Conservation (phyloP, 2,888 invertebrate species). For the Rhagophthalmus giganteus region DNA sequence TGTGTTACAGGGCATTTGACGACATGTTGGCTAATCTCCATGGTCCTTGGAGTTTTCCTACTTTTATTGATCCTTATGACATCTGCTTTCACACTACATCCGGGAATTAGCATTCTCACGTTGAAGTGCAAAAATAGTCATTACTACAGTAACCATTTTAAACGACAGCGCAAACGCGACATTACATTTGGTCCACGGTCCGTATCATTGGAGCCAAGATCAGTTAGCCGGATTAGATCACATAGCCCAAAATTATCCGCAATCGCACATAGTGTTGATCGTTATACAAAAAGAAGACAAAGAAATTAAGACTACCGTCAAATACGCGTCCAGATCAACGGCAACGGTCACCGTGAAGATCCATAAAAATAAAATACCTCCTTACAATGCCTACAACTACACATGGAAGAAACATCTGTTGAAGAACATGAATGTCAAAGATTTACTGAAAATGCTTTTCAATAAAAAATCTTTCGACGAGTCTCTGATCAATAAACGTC, state of each 20-base stretch:
- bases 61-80: slow-evolving; percentile 30
- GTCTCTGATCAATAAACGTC: not conserved
- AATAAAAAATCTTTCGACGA: not conserved
- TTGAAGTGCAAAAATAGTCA: slow-evolving; percentile 28
- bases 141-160: too few species aligned
- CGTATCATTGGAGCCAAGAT: slow-evolving; percentile 39
- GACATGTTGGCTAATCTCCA: slow-evolving; percentile 35
- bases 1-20: slow-evolving; percentile 38
- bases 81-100: slow-evolving; percentile 31
- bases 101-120: slow-evolving; percentile 19
- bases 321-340: too few species aligned
- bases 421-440: not conserved
- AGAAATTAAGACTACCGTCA: too few species aligned
- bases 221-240: slow-evolving; percentile 46
- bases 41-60: slow-evolving; percentile 29
- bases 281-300: slow-evolving; percentile 37
- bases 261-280: slow-evolving; percentile 46
- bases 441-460: not conserved
- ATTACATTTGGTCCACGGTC: slow-evolving; percentile 49
- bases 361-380: not conserved
- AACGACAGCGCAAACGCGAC: slow-evolving; percentile 40
- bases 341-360: not conserved
- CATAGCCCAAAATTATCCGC: slow-evolving; percentile 45
- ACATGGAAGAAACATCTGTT: not conserved
- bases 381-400: not conserved